Evolutionary conservation across 2,888 invertebrate species (phyloP), one percentile per base, ranked within the genome.

Genomic region (Callyntrura sp.): DNA sequence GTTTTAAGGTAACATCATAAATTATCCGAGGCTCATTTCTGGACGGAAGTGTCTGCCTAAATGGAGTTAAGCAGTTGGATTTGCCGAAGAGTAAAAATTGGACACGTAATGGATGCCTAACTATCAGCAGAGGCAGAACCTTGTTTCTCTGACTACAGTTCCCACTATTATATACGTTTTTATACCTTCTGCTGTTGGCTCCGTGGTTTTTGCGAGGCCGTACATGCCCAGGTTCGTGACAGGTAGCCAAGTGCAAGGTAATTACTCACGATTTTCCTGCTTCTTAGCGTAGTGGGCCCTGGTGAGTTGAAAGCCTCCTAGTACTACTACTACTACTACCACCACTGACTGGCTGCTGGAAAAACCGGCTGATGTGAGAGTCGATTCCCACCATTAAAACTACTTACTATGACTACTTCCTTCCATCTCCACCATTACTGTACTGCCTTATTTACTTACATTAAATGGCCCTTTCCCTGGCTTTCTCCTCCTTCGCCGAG

Each of bases 181-280:
- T 25, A n/a, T n/a, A 17, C 25, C 62, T 65, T 4, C 9, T 35
- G 85, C 55, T 78, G 78, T 78, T 55, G 6, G 20, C 78, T 43
- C 45, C 23, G 78, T 78, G 23, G 51, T 78, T 78, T 55, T 55
- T 0, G 45, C 23, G 43, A 81, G 45, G 6, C 81, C 43, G 62
- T 81, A 45, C 81, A 60, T 81, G 81, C 81, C 60, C 62, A 81
- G 48, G 85, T 90, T 90, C 90, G 90, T 90, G 90, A 90, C 90
- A 86, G 90, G 90, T 86, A 90, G 90, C 86, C 86, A 90, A 90
- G 90, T 90, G 90, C 86, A 90, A 90, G 90, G 86, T 90, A 90
- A 90, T 90, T 90, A 90, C 90, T 90, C 90, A 73, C 86, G 78
- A 65, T 76, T 90, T 90, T 85, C 86, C 73, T 78, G 65, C 85